Evolutionary conservation across 2,888 invertebrate species (phyloP).

Genomic region (Augiades crinisus): DNA sequence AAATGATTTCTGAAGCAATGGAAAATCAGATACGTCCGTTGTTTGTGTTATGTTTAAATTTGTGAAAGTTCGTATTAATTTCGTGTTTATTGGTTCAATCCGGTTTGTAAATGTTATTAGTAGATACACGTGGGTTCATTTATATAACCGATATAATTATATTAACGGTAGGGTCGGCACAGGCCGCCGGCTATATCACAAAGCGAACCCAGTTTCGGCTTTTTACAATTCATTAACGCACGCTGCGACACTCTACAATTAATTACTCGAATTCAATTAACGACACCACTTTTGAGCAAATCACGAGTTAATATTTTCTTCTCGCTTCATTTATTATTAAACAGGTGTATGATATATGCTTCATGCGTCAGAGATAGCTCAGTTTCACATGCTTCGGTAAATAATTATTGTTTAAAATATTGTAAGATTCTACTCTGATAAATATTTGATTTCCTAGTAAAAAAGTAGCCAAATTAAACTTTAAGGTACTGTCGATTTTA

Average conservation of each 20-base stretch:
- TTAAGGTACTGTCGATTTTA: too few relatives aligned
- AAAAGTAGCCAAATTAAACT: too few relatives aligned
- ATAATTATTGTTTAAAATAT: too few relatives aligned
- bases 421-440: too few relatives aligned
- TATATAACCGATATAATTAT: neutral
- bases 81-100: neutral
- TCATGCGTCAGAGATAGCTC: too few relatives aligned
- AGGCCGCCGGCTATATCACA: neutral
- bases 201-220: too few relatives aligned
- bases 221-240: too few relatives aligned
- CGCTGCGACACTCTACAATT: neutral
- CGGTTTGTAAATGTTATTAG: neutral
- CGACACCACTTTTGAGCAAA: neutral
- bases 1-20: neutral
- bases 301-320: too few relatives aligned
- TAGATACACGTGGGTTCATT: neutral
- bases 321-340: too few relatives aligned
- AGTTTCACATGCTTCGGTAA: too few relatives aligned
- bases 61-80: neutral
- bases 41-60: slow-evolving; percentile 2
- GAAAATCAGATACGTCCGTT: neutral
- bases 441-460: too few relatives aligned
- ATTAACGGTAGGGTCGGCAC: neutral
- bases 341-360: too few relatives aligned
- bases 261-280: neutral